Conservation (phyloP, 2,797 vertebrate genomes). For the Danio jaintianensis region DNA sequence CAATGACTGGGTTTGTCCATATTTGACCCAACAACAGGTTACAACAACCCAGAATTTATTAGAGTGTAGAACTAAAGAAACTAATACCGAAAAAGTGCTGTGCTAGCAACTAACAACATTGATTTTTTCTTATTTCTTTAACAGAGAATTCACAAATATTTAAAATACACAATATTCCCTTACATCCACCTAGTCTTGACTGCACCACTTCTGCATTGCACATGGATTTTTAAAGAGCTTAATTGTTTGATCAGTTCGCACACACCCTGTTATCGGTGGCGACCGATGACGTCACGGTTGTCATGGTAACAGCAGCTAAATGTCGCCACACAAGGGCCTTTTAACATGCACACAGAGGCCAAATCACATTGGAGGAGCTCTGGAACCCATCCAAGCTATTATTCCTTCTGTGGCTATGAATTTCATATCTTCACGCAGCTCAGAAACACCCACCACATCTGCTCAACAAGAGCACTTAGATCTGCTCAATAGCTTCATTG, state of each 20-base stretch:
- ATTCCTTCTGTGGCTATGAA: conserved; percentile 49
- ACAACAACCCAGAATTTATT: no score
- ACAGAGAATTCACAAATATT: no score
- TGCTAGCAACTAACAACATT: no score
- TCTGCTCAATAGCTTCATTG: conserved; percentile 57
- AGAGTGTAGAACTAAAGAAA: no score
- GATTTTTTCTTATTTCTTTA: no score
- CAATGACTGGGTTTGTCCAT: no score
- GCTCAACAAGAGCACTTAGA: conserved; percentile 57
- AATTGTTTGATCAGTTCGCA: conserved; percentile 18
- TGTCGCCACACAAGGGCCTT: conserved; percentile 50
- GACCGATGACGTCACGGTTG: conserved; percentile 47
- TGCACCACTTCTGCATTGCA: conserved; percentile 5
- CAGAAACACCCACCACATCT: conserved; percentile 58
- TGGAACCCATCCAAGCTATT: conserved; percentile 39
- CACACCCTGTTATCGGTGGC: conserved; percentile 39
- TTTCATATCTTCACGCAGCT: conserved; percentile 52
- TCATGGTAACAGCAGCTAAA: conserved; percentile 45
- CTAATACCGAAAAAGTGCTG: no score
- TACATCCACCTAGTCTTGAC: background rate
- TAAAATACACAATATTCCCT: background rate
- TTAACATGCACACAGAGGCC: conserved; percentile 41
- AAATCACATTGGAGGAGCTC: conserved; percentile 51
- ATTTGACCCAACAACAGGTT: no score
- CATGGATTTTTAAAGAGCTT: background rate